Evolutionary conservation across 2,797 vertebrate genomes (phyloP).

Genomic region (Urosaurus nigricauda): DNA sequence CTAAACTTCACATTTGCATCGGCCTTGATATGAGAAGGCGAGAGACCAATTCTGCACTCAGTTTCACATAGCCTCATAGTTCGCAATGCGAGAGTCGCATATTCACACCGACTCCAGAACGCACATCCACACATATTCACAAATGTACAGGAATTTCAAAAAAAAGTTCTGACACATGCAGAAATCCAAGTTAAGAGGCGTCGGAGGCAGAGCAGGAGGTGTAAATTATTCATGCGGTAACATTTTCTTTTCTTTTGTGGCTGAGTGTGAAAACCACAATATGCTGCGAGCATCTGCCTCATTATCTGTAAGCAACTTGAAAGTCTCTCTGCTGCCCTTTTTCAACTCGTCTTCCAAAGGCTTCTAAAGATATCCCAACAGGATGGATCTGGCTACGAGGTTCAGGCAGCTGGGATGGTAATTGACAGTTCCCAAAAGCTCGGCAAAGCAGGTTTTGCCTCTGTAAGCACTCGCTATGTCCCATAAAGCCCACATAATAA

Average conservation of each 20-base stretch:
- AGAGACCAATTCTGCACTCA: conserved; percentile 15
- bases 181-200: conserved; percentile 10
- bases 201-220: conserved; percentile 12
- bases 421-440: conserved; percentile 51
- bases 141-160: conserved; percentile 33
- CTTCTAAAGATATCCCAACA: background rate
- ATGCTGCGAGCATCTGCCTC: conserved; percentile 47
- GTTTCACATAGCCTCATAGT: conserved; percentile 3
- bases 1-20: background rate
- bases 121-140: background rate
- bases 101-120: conserved; percentile 9
- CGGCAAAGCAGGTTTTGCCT: background rate
- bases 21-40: background rate
- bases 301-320: conserved; percentile 45
- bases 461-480: background rate
- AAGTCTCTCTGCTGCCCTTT: conserved; percentile 38
- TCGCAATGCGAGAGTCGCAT: background rate
- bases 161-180: conserved; percentile 44
- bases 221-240: conserved; percentile 61
- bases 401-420: conserved; percentile 9
- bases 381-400: conserved; percentile 2
- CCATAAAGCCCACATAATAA: conserved; percentile 5
- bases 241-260: conserved; percentile 33
- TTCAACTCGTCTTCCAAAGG: conserved; percentile 49
- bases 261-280: conserved; percentile 12